Evolutionary conservation across 2,888 invertebrate genomes (phyloP).

Genomic region (Lochmaea crataegi): DNA sequence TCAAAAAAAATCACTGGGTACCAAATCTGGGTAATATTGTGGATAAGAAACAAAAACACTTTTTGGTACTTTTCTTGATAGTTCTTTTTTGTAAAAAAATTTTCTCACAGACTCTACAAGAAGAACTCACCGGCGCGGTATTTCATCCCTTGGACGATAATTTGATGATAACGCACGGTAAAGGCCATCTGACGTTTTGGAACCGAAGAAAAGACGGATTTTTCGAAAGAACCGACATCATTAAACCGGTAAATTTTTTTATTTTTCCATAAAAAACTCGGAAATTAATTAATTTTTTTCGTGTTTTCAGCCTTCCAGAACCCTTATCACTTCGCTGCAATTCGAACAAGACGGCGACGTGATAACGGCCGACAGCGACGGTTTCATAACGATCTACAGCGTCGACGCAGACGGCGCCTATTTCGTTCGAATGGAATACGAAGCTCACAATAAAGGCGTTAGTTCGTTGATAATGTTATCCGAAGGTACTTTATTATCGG

Average conservation of each 20-base stretch:
- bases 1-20: no score
- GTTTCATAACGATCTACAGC: constrained; percentile 90
- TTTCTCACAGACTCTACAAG: constrained; percentile 81
- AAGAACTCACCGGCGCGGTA: constrained; percentile 87
- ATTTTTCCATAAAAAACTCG: background rate
- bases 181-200: constrained; percentile 93
- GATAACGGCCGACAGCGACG: constrained; percentile 91
- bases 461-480: constrained; percentile 89
- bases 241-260: constrained; percentile 76
- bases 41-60: no score
- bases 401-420: constrained; percentile 89
- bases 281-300: background rate
- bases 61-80: no score
- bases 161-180: constrained; percentile 90
- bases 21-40: no score
- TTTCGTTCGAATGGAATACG: constrained; percentile 89
- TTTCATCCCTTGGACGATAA: constrained; percentile 94
- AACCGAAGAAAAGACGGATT: constrained; percentile 90
- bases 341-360: constrained; percentile 94
- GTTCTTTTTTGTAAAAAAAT: no score
- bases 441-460: constrained; percentile 89
- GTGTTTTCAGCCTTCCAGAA: constrained; percentile 77
- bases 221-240: constrained; percentile 89
- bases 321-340: constrained; percentile 86
- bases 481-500: constrained; percentile 90